Base-by-base conservation (phyloP, 1,140 invertebrate genomes). In the Hyphantria cunea region DNA sequence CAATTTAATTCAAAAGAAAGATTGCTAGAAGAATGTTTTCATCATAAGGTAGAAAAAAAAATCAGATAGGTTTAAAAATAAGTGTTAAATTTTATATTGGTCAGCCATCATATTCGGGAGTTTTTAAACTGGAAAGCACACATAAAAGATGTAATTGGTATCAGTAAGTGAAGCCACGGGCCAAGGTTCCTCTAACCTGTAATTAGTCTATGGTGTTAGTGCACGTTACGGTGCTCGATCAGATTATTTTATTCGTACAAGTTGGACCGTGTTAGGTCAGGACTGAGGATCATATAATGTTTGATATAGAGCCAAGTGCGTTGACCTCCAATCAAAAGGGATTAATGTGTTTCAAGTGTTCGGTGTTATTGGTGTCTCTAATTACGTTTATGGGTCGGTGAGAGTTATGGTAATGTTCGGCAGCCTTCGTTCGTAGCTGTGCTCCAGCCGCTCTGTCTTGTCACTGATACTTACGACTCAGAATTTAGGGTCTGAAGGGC, bases 401-500 rank as follows among this genome's bases (percentile, higher is more conserved):
- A 76, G 81, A 89, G 85, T 89, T 89, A 90, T 84, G 82, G 74
- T 86, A 88, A 86, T 87, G 84, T 87, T 76, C 74, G 76, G 80
- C 78, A 82, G 81, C 78, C 74, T 86, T 75, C 74, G 82, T 76
- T 74, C 78, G 78, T 79, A 76, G 65, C 69, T n/a, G 12, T 13
- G 41, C n/a, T 12, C 41, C 74, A 72, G 62, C 68, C 41, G 12
- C 41, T 76, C 47, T 66, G 76, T 72, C 72, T 78, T 78, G 73
- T 84, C 79, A 79, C 71, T 86, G 85, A 90, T 90, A 90, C 88
- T 90, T 90, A 90, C 88, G 86, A 86, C 84, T 90, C 86, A 69
- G 86, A 82, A 90, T 90, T 90, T 83, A 90, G 85, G 85, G 82
- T 90, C 84, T 90, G 88, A 83, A 90, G 88, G 84, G 86, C 88